These are phyloP conservation scores for Taphrorychus bicolor DNA, from an alignment of 2,888 invertebrate species.

Conservation along the genomic window DNA sequence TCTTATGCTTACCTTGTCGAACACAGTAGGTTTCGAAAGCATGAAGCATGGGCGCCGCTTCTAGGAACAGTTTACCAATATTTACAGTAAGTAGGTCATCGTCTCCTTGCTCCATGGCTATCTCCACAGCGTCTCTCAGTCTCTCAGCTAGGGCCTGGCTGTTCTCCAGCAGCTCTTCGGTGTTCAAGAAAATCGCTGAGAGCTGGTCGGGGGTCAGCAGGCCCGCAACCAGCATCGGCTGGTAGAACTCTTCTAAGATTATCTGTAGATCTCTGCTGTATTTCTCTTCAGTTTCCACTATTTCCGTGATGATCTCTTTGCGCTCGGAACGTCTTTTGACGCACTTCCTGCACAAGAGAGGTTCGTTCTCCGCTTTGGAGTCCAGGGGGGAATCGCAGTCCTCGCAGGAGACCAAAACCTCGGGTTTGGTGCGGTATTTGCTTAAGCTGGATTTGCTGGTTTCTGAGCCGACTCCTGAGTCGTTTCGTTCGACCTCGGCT, in stretches of 20 bases:
- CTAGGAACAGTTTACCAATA: conserved; percentile 88
- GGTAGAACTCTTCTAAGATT: conserved; percentile 90
- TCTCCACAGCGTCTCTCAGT: conserved; percentile 85
- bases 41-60: conserved; percentile 91
- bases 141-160: conserved; percentile 84
- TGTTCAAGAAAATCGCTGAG: conserved; percentile 90
- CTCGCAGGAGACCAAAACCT: conserved; percentile 67
- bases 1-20: conserved; percentile 69
- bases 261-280: conserved; percentile 93
- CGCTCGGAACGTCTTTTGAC: conserved; percentile 86
- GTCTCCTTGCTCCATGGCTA: conserved; percentile 78
- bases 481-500: conserved; percentile 87
- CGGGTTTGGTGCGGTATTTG: conserved; percentile 72
- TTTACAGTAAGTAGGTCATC: conserved; percentile 88
- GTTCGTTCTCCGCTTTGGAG: conserved; percentile 33
- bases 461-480: conserved; percentile 92
- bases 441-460: conserved; percentile 87
- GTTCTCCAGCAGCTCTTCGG: conserved; percentile 89
- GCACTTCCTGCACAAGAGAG: conserved; percentile 81
- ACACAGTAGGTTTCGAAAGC: conserved; percentile 96
- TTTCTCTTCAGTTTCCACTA: conserved; percentile 95
- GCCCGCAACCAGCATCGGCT: conserved; percentile 92
- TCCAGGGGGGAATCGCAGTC: conserved; percentile 73
- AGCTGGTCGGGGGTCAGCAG: conserved; percentile 90
- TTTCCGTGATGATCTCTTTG: conserved; percentile 93